Evolutionary conservation across 2,113 vertebrate species (phyloP).

Genomic region (Nannospalax galili): DNA sequence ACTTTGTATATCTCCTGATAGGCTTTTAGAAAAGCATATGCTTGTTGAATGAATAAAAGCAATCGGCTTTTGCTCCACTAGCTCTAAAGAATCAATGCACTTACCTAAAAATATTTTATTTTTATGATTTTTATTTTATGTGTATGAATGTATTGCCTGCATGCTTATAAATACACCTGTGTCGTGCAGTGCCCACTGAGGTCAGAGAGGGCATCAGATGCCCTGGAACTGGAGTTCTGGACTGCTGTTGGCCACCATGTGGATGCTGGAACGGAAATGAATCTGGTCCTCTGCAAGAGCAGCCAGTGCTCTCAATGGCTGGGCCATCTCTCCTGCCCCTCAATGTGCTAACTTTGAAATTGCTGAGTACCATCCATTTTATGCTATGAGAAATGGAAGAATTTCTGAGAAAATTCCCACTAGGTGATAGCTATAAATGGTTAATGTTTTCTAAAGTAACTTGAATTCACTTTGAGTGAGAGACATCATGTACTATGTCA

Average conservation of each 20-base stretch:
- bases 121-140: no score
- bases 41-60: constrained; percentile 37
- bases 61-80: not conserved
- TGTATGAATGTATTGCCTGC: no score
- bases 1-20: constrained; percentile 8
- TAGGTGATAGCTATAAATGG: not conserved
- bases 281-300: no score
- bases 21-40: constrained; percentile 47
- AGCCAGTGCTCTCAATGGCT: no score
- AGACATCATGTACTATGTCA: not conserved
- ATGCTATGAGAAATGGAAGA: constrained; percentile 27
- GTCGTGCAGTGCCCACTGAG: no score
- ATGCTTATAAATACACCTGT: no score
- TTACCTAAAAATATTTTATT: no score
- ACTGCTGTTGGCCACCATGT: no score
- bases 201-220: no score
- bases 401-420: constrained; percentile 51
- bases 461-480: not conserved
- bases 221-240: no score
- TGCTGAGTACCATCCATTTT: not conserved
- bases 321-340: no score
- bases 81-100: not conserved
- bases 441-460: constrained; percentile 18
- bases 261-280: no score
- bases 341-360: constrained; percentile 3